Evolutionary conservation across 2,797 vertebrate genomes (phyloP), one percentile per base, ranked within the genome.

Genomic region (Urophycis tenuis): DNA sequence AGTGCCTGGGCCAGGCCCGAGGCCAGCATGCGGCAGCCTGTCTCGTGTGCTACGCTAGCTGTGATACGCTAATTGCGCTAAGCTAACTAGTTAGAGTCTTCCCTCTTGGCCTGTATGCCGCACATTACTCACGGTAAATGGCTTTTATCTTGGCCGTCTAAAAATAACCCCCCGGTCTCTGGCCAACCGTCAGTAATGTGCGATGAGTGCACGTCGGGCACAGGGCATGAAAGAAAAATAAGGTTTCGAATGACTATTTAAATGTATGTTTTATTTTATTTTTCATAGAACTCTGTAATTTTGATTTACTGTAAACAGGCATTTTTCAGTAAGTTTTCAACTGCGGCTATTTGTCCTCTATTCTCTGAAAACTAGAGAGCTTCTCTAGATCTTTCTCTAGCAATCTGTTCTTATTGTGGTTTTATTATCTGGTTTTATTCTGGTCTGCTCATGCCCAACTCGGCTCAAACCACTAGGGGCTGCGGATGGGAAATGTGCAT

Each of bases 131-230:
- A 88, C 81, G 81, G 86, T 83, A 25, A 75, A 84, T 88, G 88
- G 74, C 69, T 80, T 89, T 85, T 81, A 85, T 89, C 85, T 86
- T 87, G 74, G 39, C 4, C 5, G 73, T 85, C 90, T 92, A 92
- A 91, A 92, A 91, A 91, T 92, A 92, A 78, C 83, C 72, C 72
- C 71, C 60, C 72, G 36, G 85, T 83, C 81, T 79, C 81, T 80
- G 64, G 74, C 25, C 11, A 25, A 78, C 81, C 78, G 5, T 79
- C 80, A 60, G 70, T 73, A 73, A 74, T 83, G 77, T 80, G 76
- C 33, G 74, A 31, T 78, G 74, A 75, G 64, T 75, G 67, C 9
- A n/a, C 77, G 60, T 10, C 60, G 53, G 41, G 35, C 67, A 4
- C 79, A 45, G 36, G 0, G 76, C 73, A 22, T 73, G 5, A 70